Evolutionary conservation across 2,113 vertebrate genomes (phyloP).

Genomic region (Saimiri boliviensis): DNA sequence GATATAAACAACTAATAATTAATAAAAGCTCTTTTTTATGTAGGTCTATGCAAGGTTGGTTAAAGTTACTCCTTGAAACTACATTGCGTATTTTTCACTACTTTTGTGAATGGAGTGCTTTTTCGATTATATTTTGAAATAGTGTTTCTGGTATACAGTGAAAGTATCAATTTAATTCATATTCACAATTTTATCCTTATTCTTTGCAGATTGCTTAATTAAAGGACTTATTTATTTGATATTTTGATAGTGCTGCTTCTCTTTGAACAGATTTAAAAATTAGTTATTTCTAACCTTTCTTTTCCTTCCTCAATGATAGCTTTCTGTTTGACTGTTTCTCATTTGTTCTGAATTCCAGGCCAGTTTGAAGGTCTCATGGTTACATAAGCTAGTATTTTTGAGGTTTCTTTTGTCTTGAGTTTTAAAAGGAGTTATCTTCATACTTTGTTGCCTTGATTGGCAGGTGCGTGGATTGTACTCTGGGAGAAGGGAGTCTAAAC

Average conservation of each 20-base stretch:
- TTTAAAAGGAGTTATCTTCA: not conserved
- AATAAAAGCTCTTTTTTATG: not conserved
- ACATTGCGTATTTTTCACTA: not conserved
- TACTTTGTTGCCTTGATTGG: not conserved
- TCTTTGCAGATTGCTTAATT: not conserved
- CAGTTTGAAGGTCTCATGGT: not conserved
- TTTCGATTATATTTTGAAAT: not conserved
- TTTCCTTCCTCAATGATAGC: not conserved
- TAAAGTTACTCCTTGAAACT: not conserved
- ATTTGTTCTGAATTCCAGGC: not conserved
- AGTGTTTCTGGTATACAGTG: not conserved
- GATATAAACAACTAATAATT: not conserved
- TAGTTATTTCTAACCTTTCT: not conserved
- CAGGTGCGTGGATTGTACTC: not conserved
- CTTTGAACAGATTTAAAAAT: not conserved
- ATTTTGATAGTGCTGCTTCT: not conserved
- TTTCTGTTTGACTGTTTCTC: not conserved
- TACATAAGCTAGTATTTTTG: not conserved
- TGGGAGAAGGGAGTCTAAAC: not conserved
- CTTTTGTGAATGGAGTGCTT: not conserved
- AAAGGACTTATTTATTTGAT: not conserved
- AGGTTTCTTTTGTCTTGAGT: not conserved
- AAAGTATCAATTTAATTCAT: not conserved
- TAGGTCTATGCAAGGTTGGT: not conserved
- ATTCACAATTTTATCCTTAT: not conserved